Conservation (phyloP, 2,888 invertebrate species). For the Quadroppia sp. region DNA sequence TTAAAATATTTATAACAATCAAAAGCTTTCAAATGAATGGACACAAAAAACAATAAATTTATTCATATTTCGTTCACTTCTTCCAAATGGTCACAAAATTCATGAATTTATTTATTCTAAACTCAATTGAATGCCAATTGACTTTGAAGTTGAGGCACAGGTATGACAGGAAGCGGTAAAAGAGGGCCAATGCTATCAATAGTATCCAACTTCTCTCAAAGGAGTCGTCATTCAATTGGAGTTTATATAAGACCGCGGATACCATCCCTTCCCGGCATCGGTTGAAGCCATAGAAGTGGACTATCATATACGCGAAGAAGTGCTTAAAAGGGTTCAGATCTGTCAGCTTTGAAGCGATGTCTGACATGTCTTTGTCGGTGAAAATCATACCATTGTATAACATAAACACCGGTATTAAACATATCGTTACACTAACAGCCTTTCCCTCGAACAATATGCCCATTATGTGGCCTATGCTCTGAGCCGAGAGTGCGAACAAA, state of each 20-base stretch:
- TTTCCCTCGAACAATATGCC: not conserved
- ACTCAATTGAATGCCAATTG: not conserved
- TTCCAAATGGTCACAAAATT: too few species aligned
- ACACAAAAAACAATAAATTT: too few species aligned
- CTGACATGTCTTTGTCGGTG: not conserved
- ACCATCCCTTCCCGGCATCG: not conserved
- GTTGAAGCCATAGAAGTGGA: not conserved
- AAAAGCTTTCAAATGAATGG: too few species aligned
- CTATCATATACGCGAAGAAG: not conserved
- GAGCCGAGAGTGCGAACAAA: not conserved
- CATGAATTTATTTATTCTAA: not conserved
- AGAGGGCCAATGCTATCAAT: not conserved
- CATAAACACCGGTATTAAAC: not conserved
- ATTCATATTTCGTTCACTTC: too few species aligned
- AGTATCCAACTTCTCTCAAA: not conserved
- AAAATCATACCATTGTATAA: not conserved
- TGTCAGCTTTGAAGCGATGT: too few species aligned
- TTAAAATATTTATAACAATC: too few species aligned
- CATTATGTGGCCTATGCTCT: not conserved
- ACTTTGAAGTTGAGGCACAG: not conserved
- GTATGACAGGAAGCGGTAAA: not conserved
- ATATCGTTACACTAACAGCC: not conserved
- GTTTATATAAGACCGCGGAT: not conserved
- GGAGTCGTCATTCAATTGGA: not conserved
- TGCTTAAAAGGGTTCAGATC: not conserved